These are phyloP conservation scores for Ochropacha duplaris DNA, from an alignment of 2,888 invertebrate genomes.

Conservation along the genomic window DNA sequence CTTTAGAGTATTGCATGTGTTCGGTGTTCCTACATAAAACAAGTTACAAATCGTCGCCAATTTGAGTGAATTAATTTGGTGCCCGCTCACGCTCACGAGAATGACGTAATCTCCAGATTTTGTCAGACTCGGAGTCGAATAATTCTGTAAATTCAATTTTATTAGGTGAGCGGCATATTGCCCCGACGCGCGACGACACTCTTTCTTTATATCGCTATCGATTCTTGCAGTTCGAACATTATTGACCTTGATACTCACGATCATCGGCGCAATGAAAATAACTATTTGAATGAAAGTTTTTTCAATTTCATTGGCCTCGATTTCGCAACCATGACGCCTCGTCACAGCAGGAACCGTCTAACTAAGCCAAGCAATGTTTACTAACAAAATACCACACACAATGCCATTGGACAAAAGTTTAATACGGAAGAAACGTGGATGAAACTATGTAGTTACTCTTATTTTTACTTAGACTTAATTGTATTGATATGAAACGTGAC, in stretches of 20 bases:
- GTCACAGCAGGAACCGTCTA: conserved; percentile 30
- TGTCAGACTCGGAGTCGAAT: conserved; percentile 24
- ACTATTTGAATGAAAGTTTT: conserved; percentile 58
- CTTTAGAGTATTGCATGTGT: neutral
- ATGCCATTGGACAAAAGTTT: conserved; percentile 16
- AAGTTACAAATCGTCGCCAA: conserved; percentile 20
- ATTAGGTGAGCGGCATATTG: no score
- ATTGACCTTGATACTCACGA: conserved; percentile 46
- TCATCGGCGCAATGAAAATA: conserved; percentile 38
- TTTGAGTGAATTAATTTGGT: conserved; percentile 42
- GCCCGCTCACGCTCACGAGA: conserved; percentile 21
- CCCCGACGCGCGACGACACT: no score
- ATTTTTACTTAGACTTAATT: neutral
- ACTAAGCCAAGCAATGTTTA: conserved; percentile 46
- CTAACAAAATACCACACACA: conserved; percentile 44
- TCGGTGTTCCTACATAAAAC: conserved; percentile 5
- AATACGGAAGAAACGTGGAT: conserved; percentile 12
- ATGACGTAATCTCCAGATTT: conserved; percentile 53
- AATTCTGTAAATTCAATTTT: no score
- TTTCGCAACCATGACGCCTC: conserved; percentile 55
- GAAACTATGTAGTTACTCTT: neutral
- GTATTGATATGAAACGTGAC: neutral
- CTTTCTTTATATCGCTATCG: conserved; percentile 2
- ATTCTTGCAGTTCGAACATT: conserved; percentile 18
- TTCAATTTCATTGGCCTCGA: conserved; percentile 70